These are phyloP conservation scores for Tetramorium alpestre DNA, from an alignment of 1,140 invertebrate genomes.

Conservation along the genomic window DNA sequence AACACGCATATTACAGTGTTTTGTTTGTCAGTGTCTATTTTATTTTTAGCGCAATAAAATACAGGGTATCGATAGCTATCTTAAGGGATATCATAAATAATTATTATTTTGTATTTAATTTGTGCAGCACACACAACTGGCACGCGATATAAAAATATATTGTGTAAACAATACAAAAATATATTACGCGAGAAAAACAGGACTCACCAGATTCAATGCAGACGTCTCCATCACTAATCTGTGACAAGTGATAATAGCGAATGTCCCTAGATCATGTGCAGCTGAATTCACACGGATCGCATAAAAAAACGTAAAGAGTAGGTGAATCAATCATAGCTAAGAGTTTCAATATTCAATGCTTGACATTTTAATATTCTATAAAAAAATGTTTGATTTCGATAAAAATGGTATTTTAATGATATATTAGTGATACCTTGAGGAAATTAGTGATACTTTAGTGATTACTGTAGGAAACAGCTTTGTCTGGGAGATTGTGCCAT, in stretches of 20 bases:
- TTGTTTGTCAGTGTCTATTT: neutral
- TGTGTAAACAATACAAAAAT: neutral
- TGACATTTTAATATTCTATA: neutral
- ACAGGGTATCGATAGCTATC: neutral
- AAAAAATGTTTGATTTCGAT: neutral
- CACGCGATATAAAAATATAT: neutral
- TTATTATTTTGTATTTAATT: neutral
- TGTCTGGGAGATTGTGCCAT: neutral
- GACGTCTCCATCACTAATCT: constrained; percentile 77
- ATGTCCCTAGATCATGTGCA: neutral
- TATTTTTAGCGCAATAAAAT: neutral
- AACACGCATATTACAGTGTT: neutral
- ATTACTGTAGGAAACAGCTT: neutral
- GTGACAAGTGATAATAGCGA: constrained; percentile 31
- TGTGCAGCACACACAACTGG: no score
- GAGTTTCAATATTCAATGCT: neutral
- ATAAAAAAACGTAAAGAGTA: no score
- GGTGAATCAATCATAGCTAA: no score
- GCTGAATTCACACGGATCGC: neutral
- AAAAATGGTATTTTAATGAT: neutral
- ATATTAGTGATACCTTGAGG: neutral
- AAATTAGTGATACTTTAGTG: no score
- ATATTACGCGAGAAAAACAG: neutral
- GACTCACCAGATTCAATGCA: constrained; percentile 76
- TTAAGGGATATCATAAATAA: neutral